Evolutionary conservation across 2,113 vertebrate species (phyloP).

Genomic region (Nasalis larvatus): DNA sequence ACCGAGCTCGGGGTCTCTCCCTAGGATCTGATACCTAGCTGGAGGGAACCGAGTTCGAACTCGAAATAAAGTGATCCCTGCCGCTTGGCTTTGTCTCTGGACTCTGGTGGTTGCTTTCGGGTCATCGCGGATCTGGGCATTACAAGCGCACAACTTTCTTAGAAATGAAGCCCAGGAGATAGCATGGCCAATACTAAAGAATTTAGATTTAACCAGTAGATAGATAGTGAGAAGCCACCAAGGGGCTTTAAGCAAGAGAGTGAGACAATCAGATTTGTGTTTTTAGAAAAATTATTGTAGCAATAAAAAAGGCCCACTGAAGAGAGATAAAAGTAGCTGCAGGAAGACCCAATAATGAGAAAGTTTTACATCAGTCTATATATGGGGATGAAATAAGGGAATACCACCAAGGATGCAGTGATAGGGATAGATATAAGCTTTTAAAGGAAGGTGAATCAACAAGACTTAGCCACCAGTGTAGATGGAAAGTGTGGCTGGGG

Average conservation of each 20-base stretch:
- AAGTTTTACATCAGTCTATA: neutral
- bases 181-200: neutral
- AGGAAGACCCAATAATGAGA: neutral
- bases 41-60: no score
- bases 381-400: neutral
- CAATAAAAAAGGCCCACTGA: neutral
- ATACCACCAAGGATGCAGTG: neutral
- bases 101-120: no score
- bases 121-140: no score
- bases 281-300: neutral
- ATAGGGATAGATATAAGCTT: neutral
- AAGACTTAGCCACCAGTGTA: neutral
- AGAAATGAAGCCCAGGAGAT: neutral
- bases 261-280: neutral
- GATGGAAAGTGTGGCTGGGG: neutral
- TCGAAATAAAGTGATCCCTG: no score
- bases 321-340: neutral
- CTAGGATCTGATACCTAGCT: no score
- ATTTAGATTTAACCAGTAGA: neutral
- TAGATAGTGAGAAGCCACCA: neutral
- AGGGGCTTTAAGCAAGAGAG: neutral
- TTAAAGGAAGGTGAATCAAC: neutral
- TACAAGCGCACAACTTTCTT: neutral
- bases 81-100: no score
- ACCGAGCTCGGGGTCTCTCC: no score